Base-by-base conservation (phyloP, 2,888 invertebrate genomes). In the Lasioglossum villosulum region DNA sequence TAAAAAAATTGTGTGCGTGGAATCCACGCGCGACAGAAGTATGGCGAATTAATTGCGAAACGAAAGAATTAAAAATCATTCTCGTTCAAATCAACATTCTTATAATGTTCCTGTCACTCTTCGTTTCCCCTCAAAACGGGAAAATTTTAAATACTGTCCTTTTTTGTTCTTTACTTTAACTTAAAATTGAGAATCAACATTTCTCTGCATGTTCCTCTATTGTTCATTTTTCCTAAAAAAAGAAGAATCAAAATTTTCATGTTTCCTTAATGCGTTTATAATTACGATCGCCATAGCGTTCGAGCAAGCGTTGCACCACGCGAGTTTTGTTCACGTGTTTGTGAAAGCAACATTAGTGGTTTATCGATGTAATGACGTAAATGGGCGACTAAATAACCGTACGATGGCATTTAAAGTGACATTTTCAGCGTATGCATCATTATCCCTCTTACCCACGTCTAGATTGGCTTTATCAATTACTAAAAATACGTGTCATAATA, bases 321-420 rank as follows among this genome's bases (percentile, higher is more conserved):
- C 23, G 19, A 45, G 66, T 3, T 68, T 70, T 59, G 12, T 42
- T n/a, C n/a, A 34, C 70, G 34, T 75, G 63, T 63, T 82, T 76
- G 66, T 52, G 82, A 81, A 73, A 83, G 39, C 42, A 72, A 73
- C 66, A 83, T 73, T 81, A 81, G 81, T 52, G 42, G 81, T 81
- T 81, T 48, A 82, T 83, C 82, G 82, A 72, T 48, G 63, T 72
- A 75, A 75, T 83, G 83, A 82, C 83, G 83, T 45, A 75, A 76
- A 76, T 68, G 23, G 42, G 52, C 34, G 75, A 23, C 37, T 78
- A 71, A 80, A 75, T 81, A 73, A 82, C 82, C 37, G 66, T 34
- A 52, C 82, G 66, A 52, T 82, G 83, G 83, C 76, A 83, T 83
- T 83, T 83, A 73, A 82, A 76, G 45, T 82, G 83, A 83, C 82